Base-by-base conservation (phyloP, 1,140 invertebrate genomes). In the Zaprionus ornatus region DNA sequence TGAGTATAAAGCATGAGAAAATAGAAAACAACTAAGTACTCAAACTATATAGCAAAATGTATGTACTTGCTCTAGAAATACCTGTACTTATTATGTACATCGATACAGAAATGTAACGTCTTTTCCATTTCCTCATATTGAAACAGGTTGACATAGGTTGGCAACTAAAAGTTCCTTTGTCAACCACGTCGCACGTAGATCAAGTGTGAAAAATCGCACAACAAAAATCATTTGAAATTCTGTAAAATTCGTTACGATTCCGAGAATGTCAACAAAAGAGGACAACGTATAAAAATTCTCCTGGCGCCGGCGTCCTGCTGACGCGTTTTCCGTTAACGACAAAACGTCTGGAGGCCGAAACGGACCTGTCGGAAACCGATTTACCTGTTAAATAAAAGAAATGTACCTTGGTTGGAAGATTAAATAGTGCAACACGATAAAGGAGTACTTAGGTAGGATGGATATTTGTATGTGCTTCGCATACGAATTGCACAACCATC, bases 121-220 rank as follows among this genome's bases (percentile, higher is more conserved):
- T 50, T 50, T 50, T 50, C 21, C 45, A 1, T 13, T 23, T 17
- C 7, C n/a, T 9, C n/a, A 45, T 17, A 45, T 45, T 7, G 40
- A 17, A 56, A 65, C 63, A 65, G 50, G 50, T 65, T 65, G 52
- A 55, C 32, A 63, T 19, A 50, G 45, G 45, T 57, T 25, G 21
- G 40, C 62, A 55, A 40, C 32, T 21, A 17, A 29, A 50, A 23
- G 45, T 50, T 1, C 52, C 23, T 13, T 19, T 60, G 35, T 27
- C 10, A 35, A 63, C 15, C 37, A 69, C 73, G 77, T 70, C 52
- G 77, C 70, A 74, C 60, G 32, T 78, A 71, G 67, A 66, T 67
- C 81, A 73, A 81, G 84, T 90, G 84, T 90, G 78, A 90, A 88
- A 88, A 88, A 85, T 88, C 75, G 78, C 85, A 67, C 80, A 72